phyloP scores from a whole-genome alignment of 2,797 vertebrate genomes.

The Rhinella marina region DNA sequence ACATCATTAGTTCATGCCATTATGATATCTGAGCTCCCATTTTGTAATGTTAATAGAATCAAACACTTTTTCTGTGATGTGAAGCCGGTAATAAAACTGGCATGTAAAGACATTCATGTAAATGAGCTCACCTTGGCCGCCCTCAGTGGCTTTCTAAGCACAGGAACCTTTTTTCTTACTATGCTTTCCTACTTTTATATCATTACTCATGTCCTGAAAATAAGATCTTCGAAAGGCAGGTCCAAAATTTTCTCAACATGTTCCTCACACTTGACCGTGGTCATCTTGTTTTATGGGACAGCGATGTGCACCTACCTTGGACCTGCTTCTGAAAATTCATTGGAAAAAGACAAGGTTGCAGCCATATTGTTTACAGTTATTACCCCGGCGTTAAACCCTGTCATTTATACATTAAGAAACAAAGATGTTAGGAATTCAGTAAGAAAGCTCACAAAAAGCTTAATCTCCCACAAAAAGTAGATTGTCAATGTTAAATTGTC shows the following conservation, averaged over 20 bases:
- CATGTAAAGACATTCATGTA: not conserved
- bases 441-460: not conserved
- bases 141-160: conserved; percentile 19
- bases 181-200: conserved; percentile 21
- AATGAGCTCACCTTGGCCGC: not conserved
- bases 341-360: not conserved
- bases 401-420: not conserved
- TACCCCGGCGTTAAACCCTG: not conserved
- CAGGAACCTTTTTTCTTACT: conserved; percentile 3
- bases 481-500: too few relatives aligned
- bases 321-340: not conserved
- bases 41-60: not conserved
- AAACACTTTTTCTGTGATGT: conserved; percentile 1
- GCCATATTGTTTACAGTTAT: not conserved
- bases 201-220: not conserved
- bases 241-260: not conserved
- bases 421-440: not conserved
- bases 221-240: not conserved
- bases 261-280: not conserved
- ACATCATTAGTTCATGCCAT: not conserved
- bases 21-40: not conserved
- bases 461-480: too few relatives aligned
- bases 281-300: not conserved
- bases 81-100: not conserved
- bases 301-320: not conserved